Evolutionary conservation across 2,113 vertebrate species (phyloP).

Genomic region (Larimichthys crocea): DNA sequence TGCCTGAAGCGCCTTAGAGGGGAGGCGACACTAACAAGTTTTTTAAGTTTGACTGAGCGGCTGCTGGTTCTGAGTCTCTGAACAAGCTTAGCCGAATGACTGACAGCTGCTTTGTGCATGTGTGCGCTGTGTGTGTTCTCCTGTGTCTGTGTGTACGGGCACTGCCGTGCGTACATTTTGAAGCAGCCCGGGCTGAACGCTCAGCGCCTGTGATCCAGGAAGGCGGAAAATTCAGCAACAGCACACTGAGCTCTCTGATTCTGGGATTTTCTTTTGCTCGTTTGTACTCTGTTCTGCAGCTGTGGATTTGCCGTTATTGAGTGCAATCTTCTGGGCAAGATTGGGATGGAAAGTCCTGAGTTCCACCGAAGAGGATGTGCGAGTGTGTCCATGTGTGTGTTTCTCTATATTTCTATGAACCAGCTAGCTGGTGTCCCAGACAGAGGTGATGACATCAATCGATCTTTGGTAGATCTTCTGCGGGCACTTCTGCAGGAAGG

Average conservation of each 20-base stretch:
- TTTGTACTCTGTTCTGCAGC: conserved; percentile 61
- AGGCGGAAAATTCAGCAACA: conserved; percentile 65
- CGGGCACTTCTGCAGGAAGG: background rate
- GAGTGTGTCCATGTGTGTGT: background rate
- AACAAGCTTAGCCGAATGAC: conserved; percentile 48
- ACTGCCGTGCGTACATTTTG: conserved; percentile 42
- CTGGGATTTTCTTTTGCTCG: conserved; percentile 62
- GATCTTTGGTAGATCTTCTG: conserved; percentile 26
- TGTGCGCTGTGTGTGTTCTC: conserved; percentile 21
- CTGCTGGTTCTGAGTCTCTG: conserved; percentile 33
- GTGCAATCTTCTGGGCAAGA: conserved; percentile 50
- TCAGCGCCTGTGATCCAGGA: conserved; percentile 58
- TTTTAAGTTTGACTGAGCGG: conserved; percentile 45
- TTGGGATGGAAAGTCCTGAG: conserved; percentile 29
- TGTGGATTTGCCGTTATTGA: conserved; percentile 62
- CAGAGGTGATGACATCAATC: conserved; percentile 32
- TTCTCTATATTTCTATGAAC: conserved; percentile 31
- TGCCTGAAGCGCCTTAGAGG: conserved; percentile 25
- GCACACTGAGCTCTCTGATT: conserved; percentile 56
- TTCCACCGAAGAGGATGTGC: conserved; percentile 6
- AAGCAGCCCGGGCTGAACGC: conserved; percentile 29
- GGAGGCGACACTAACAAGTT: conserved; percentile 23
- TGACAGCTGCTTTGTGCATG: conserved; percentile 46
- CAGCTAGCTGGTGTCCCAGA: conserved; percentile 11
- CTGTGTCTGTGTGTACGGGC: background rate